Percentiles rank a stretch among this genome's conserved stretches.
Conservation (phyloP, 2,888 invertebrate genomes). For the Xestia rhomboidea region DNA sequence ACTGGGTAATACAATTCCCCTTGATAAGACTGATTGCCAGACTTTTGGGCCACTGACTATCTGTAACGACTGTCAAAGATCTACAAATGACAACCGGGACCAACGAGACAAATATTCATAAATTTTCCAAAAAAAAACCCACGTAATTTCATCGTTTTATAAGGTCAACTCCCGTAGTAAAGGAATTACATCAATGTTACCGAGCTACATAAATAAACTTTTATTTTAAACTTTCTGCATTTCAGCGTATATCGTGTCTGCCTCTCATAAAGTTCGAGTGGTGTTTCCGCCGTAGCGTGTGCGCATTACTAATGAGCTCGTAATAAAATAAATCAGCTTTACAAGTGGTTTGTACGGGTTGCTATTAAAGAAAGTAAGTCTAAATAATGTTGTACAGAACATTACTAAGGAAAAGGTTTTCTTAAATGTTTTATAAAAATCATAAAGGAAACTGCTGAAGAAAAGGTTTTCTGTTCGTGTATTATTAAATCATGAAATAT, state of each 20-base stretch:
- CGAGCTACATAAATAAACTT: constrained; percentile 11
- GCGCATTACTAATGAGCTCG: constrained; percentile 58
- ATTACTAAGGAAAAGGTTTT: neutral
- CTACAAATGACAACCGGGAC: no score
- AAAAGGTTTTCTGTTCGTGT: neutral
- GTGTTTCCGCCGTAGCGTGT: constrained; percentile 51
- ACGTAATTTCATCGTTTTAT: no score
- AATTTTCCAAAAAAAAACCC: neutral
- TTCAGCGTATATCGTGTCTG: constrained; percentile 50
- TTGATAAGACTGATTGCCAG: no score
- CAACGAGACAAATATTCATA: no score
- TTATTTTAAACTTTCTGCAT: constrained; percentile 33
- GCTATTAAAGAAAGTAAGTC: constrained; percentile 5
- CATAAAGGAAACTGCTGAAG: neutral
- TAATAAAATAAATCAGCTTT: constrained; percentile 53
- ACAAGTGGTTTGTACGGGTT: constrained; percentile 27
- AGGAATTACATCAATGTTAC: constrained; percentile 5
- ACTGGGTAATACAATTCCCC: no score
- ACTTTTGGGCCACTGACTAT: no score
- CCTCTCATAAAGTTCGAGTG: constrained; percentile 48
- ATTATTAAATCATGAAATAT: neutral
- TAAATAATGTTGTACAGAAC: neutral
- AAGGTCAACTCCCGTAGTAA: neutral
- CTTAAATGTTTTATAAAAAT: no score
- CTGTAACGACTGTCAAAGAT: no score